These are phyloP conservation scores for Apogon talboti DNA, from an alignment of 2,797 vertebrate species.

Conservation along the genomic window DNA sequence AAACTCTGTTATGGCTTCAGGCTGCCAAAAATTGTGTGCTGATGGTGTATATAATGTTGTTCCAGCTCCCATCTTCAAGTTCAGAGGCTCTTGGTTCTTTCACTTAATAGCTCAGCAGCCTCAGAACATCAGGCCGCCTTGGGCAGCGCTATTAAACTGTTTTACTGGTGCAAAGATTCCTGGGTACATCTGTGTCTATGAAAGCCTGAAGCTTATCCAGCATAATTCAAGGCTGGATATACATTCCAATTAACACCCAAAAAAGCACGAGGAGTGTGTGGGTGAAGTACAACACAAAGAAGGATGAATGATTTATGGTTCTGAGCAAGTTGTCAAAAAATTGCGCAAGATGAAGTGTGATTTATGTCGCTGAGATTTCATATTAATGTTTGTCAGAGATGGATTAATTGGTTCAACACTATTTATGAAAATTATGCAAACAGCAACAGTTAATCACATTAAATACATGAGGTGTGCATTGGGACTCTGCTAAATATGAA, in stretches of 20 bases:
- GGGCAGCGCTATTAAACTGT: conserved; percentile 61
- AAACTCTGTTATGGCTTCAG: conserved; percentile 73
- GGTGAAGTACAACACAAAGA: conserved; percentile 44
- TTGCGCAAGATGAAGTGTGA: conserved; percentile 34
- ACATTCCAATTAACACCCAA: conserved; percentile 44
- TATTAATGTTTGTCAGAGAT: conserved; percentile 40
- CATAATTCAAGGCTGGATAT: conserved; percentile 40
- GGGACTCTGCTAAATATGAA: conserved; percentile 37
- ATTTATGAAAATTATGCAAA: conserved; percentile 50
- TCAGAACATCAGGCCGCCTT: conserved; percentile 52
- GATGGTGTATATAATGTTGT: conserved; percentile 66
- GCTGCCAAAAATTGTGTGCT: conserved; percentile 61
- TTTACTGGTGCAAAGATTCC: conserved; percentile 66
- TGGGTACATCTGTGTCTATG: conserved; percentile 64
- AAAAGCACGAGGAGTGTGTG: conserved; percentile 44
- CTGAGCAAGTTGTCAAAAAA: conserved; percentile 45
- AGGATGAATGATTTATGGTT: conserved; percentile 51
- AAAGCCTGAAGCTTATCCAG: conserved; percentile 59
- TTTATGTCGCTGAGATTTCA: conserved; percentile 50
- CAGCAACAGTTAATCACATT: conserved; percentile 56
- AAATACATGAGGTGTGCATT: conserved; percentile 32
- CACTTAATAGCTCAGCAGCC: conserved; percentile 61
- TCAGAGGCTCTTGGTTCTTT: conserved; percentile 64
- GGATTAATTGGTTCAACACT: conserved; percentile 36
- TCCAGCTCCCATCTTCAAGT: conserved; percentile 64